A percentile compares a stretch with the other conserved stretches of the same genome.
phyloP scores from a whole-genome alignment of 2,797 vertebrate species.

The Streptopelia turtur region DNA sequence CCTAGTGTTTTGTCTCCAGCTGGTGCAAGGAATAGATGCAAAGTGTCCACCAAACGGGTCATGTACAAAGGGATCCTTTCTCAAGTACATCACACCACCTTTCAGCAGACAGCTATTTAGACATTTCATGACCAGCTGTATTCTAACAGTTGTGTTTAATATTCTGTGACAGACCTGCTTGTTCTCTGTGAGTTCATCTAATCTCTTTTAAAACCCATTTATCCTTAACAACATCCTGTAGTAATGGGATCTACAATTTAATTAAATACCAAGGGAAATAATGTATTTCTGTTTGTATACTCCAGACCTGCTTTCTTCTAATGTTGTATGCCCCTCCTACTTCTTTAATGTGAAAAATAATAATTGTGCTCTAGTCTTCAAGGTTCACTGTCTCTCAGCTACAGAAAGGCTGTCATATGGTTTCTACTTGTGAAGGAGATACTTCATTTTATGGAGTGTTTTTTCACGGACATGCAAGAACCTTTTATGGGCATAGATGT shows the following conservation, averaged over 20 bases:
- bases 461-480: neutral
- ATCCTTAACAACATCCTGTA: slow-evolving; percentile 5
- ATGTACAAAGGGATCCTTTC: neutral
- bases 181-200: neutral
- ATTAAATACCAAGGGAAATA: neutral
- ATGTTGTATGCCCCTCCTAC: neutral
- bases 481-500: neutral
- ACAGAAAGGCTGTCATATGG: neutral
- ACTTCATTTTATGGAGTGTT: neutral
- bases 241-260: slow-evolving; percentile 14
- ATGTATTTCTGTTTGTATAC: neutral
- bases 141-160: neutral
- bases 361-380: neutral
- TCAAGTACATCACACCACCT: neutral
- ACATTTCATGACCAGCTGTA: neutral
- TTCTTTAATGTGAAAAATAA: neutral
- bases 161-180: neutral
- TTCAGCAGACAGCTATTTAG: neutral
- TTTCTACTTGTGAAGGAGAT: neutral
- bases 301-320: neutral
- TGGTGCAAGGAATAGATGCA: neutral
- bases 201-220: slow-evolving; percentile 5
- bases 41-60: neutral
- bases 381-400: neutral
- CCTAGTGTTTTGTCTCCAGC: neutral